phyloP scores from a whole-genome alignment of 2,888 invertebrate species.

The Pasiphila rectangulata region DNA sequence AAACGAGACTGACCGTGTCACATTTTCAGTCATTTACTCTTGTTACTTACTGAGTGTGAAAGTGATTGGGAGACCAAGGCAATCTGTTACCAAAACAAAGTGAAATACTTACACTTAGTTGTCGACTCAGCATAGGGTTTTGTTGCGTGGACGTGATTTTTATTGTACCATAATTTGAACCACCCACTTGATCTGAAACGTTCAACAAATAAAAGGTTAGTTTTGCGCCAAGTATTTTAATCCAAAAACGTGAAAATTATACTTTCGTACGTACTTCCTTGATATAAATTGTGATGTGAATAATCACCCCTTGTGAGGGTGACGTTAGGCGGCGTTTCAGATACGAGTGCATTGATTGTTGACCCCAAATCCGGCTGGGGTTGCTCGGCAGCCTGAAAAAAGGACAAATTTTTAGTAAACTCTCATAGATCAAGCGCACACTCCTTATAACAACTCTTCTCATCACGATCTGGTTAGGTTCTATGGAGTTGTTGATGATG shows the following conservation, averaged over 20 bases:
- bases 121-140: conserved; percentile 94
- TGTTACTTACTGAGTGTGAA: no score
- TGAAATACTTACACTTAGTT: conserved; percentile 84
- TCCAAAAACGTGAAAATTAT: neutral
- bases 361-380: conserved; percentile 82
- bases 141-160: conserved; percentile 87
- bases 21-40: no score
- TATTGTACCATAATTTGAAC: conserved; percentile 72
- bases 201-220: conserved; percentile 11
- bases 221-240: neutral
- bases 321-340: conserved; percentile 94
- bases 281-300: conserved; percentile 62
- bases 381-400: conserved; percentile 84
- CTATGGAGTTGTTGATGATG: no score
- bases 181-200: conserved; percentile 72
- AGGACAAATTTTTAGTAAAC: no score
- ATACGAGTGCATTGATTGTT: conserved; percentile 91
- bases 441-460: neutral
- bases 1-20: no score
- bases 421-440: neutral
- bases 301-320: conserved; percentile 87
- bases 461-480: no score
- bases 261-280: conserved; percentile 67
- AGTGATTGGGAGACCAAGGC: no score
- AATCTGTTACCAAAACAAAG: neutral